phyloP scores from a whole-genome alignment of 2,888 invertebrate genomes.

The Tricholauxania praeusta region DNA sequence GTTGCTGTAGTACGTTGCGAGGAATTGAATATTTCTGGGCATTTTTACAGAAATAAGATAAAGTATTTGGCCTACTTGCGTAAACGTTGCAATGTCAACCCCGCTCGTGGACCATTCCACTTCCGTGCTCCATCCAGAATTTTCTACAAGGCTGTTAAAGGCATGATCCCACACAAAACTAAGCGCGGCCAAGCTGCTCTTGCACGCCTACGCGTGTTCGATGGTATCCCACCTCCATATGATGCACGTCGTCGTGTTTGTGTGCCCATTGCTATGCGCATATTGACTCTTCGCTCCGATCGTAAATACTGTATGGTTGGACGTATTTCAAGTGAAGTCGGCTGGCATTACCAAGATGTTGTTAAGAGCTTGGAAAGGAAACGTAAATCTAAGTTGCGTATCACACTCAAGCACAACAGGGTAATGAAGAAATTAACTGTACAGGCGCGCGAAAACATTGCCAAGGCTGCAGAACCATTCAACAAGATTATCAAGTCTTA shows the following conservation, averaged over 20 bases:
- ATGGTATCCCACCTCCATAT: constrained; percentile 97
- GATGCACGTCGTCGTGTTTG: constrained; percentile 96
- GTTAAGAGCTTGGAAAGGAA: constrained; percentile 96
- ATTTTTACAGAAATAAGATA: constrained; percentile 96
- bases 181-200: constrained; percentile 95
- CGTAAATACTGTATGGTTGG: constrained; percentile 97
- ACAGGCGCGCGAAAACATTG: constrained; percentile 84
- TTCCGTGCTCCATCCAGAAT: constrained; percentile 97
- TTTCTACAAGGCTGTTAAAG: constrained; percentile 97
- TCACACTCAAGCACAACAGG: constrained; percentile 66
- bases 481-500: constrained; percentile 89
- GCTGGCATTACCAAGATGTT: constrained; percentile 99
- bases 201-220: constrained; percentile 89
- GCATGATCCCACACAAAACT: constrained; percentile 99
- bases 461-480: constrained; percentile 84
- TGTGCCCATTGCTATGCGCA: constrained; percentile 94
- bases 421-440: constrained; percentile 84
- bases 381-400: constrained; percentile 83
- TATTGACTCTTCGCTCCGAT: constrained; percentile 94
- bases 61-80: constrained; percentile 97
- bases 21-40: constrained; percentile 96
- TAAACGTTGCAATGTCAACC: constrained; percentile 98
- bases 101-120: constrained; percentile 98
- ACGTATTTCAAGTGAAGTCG: constrained; percentile 97
- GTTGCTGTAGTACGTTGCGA: constrained; percentile 96